Evolutionary conservation across 1,140 invertebrate species (phyloP).

Genomic region (Drosophila insularis): DNA sequence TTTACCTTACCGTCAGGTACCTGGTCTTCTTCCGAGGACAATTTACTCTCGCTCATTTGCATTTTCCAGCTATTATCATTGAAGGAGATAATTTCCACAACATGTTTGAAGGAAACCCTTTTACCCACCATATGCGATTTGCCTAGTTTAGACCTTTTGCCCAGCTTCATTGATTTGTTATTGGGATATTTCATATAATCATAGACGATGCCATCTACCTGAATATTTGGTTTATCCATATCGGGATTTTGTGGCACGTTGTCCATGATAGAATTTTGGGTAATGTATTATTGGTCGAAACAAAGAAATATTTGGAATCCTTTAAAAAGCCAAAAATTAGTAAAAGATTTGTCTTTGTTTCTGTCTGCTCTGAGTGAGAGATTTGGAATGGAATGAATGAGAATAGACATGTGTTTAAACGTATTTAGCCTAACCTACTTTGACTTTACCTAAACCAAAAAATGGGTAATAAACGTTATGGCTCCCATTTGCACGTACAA

Average conservation of each 20-base stretch:
- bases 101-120: constrained; percentile 44
- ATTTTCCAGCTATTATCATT: constrained; percentile 54
- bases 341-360: not conserved
- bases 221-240: not conserved
- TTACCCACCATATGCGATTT: constrained; percentile 18
- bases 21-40: constrained; percentile 64
- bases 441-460: constrained; percentile 11
- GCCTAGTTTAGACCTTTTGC: not conserved
- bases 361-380: not conserved
- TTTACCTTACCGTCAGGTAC: constrained; percentile 6
- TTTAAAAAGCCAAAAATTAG: not conserved
- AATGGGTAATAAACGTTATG: constrained; percentile 46
- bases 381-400: not conserved
- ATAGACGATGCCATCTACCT: constrained; percentile 34
- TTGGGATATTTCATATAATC: constrained; percentile 64
- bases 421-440: constrained; percentile 3
- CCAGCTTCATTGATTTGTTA: constrained; percentile 28
- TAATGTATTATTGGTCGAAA: too few species aligned
- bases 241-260: not conserved
- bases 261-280: not conserved
- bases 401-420: not conserved
- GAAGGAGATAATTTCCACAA: constrained; percentile 59
- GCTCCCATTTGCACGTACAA: constrained; percentile 63
- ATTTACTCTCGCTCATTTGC: constrained; percentile 28
- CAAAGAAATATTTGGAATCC: not conserved